Conservation (phyloP, 2,797 vertebrate species). For the Phyllotis vaccarum region DNA sequence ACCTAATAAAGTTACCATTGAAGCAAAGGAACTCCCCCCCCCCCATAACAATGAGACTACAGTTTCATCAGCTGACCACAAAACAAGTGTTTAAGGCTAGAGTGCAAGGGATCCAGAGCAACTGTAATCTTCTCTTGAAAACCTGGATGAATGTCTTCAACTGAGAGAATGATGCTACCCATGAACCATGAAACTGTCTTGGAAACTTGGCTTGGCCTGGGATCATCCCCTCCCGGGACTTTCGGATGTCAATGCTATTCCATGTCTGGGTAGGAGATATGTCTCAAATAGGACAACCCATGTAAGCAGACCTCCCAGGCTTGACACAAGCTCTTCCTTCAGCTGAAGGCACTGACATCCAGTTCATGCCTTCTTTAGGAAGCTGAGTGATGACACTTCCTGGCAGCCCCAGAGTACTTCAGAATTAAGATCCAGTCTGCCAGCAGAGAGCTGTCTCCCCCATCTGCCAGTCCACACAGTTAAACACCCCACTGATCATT, state of each 20-base stretch:
- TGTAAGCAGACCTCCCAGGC: not conserved
- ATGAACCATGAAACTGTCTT: accelerated
- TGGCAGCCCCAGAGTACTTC: constrained; percentile 55
- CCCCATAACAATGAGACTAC: accelerated
- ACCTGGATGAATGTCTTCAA: accelerated
- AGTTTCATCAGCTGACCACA: not conserved
- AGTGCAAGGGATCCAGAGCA: accelerated
- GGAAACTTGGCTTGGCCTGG: not conserved
- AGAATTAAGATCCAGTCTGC: constrained; percentile 75
- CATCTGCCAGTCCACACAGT: constrained; percentile 61
- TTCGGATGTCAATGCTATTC: not conserved
- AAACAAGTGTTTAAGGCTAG: not conserved
- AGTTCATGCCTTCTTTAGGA: constrained; percentile 43
- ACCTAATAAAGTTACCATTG: accelerated
- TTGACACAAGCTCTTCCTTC: constrained; percentile 42
- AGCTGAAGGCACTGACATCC: constrained; percentile 25
- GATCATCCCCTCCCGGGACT: not conserved
- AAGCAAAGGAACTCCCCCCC: no score
- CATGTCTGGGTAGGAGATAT: not conserved
- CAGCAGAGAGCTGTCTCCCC: constrained; percentile 52
- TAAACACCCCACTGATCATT: constrained; percentile 62
- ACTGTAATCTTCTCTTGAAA: not conserved
- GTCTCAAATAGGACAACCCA: not conserved
- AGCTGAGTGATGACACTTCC: constrained; percentile 55
- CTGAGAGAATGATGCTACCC: accelerated